Evolutionary conservation across 2,888 invertebrate species (phyloP).

Genomic region (Esperia sulphurella): DNA sequence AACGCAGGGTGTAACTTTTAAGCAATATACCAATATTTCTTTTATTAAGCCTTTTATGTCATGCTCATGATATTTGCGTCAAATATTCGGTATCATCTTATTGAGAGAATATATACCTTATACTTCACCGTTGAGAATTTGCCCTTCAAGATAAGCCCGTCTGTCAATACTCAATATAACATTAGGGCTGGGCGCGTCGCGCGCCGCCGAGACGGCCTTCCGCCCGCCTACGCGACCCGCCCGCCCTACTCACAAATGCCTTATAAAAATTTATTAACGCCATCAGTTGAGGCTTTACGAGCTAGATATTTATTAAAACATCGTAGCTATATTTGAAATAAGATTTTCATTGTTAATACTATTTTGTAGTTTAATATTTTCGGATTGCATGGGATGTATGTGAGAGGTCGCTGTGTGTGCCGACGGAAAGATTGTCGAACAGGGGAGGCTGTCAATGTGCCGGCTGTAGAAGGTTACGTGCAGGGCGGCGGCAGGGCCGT

Average conservation of each 20-base stretch:
- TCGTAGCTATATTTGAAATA: background rate
- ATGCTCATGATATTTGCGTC: background rate
- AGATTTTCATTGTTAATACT: no score
- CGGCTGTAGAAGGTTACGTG: conserved; percentile 70
- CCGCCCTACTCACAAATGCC: conserved; percentile 33
- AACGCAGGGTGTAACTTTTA: no score
- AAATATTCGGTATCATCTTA: background rate
- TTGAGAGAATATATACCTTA: conserved; percentile 1
- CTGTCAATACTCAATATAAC: conserved; percentile 37
- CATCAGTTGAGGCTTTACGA: conserved; percentile 12
- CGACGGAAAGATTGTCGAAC: conserved; percentile 44
- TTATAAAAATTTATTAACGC: conserved; percentile 40
- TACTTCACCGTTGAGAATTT: conserved; percentile 22
- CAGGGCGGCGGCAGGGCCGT: conserved; percentile 32
- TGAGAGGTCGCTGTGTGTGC: background rate
- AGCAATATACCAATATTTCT: no score
- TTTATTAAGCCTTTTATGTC: no score
- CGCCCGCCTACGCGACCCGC: conserved; percentile 27
- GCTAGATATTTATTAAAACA: conserved; percentile 9
- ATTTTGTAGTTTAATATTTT: no score
- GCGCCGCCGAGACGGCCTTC: conserved; percentile 35
- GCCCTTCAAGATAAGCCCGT: conserved; percentile 32
- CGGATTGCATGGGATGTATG: background rate
- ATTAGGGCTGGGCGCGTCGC: conserved; percentile 35
- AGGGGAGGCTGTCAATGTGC: conserved; percentile 59